Evolutionary conservation across 2,113 vertebrate species (phyloP), one percentile per base, ranked within the genome.

Genomic region (Clarias magur): DNA sequence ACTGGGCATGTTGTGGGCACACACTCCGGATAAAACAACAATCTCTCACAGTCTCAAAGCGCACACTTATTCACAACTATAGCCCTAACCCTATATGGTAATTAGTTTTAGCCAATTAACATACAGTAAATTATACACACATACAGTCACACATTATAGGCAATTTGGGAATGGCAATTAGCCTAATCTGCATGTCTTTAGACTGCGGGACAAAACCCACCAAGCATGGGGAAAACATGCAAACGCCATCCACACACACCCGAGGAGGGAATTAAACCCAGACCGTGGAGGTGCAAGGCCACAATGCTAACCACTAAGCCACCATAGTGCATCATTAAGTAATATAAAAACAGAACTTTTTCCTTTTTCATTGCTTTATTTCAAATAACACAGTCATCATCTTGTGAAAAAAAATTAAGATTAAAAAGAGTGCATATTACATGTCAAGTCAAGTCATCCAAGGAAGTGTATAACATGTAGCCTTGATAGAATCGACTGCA

Each of bases 391-490:
- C 57, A 13, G 57, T 63, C n/a, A 57, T 34, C 25, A 65, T 82
- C 34, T 34, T 62, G 60, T 83, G 56, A 27, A 30, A 80, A 30
- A 80, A 15, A 30, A 80, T 30, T 19, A 27, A 30, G 2, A 54
- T n/a, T 79, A n/a, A 78, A 54, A 78, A 54, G 48, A n/a, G 48
- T 53, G n/a, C 76, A 80, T 82, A 82, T 63, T 42, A n/a, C 80
- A 82, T 59, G 75, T 79, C 59, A 62, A 30, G 34, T 59, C 25
- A 21, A 48, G 15, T 84, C 34, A 79, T 30, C 16, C 68, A 68
- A 67, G n/a, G 54, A 23, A 67, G 12, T 25, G 27, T 57, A 54
- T 53, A 25, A 70, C 60, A 70, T 72, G 23, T 70, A 59, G 53
- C 13, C 27, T 57, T 38, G 62, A 80, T 53, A 34, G 12, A 27